Evolutionary conservation across 1,140 invertebrate species (phyloP).

Genomic region (Drosophila grimshawi): DNA sequence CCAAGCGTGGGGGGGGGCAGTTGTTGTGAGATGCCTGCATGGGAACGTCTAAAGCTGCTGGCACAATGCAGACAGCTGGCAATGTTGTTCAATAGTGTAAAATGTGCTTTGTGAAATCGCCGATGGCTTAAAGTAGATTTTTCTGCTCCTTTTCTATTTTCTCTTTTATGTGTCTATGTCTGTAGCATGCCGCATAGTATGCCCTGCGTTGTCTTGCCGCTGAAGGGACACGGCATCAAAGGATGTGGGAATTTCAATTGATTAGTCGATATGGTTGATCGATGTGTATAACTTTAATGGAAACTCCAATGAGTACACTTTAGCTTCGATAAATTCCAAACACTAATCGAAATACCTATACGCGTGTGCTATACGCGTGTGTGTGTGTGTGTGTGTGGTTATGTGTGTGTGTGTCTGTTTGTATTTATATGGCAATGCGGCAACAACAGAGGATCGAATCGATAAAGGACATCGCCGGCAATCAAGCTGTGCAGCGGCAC

Average conservation of each 20-base stretch:
- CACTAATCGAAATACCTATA: constrained; percentile 2
- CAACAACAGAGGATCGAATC: no score
- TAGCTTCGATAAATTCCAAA: constrained; percentile 4
- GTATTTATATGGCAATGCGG: no score
- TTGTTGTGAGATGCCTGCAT: constrained; percentile 23
- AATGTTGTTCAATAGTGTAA: constrained; percentile 66
- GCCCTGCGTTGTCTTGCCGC: neutral
- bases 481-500: no score
- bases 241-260: constrained; percentile 54
- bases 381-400: neutral
- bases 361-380: neutral
- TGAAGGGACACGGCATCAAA: constrained; percentile 3
- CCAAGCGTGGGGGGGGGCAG: neutral
- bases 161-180: neutral
- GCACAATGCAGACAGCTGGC: constrained; percentile 65
- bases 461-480: no score
- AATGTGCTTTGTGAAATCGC: constrained; percentile 49
- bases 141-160: neutral
- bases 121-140: constrained; percentile 46
- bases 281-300: constrained; percentile 39
- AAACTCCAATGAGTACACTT: constrained; percentile 1
- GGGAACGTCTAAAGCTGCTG: constrained; percentile 63
- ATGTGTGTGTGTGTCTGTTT: neutral
- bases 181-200: neutral
- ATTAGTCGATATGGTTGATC: constrained; percentile 67